phyloP scores from a whole-genome alignment of 2,797 vertebrate genomes.

The Protosalanx chinensis region DNA sequence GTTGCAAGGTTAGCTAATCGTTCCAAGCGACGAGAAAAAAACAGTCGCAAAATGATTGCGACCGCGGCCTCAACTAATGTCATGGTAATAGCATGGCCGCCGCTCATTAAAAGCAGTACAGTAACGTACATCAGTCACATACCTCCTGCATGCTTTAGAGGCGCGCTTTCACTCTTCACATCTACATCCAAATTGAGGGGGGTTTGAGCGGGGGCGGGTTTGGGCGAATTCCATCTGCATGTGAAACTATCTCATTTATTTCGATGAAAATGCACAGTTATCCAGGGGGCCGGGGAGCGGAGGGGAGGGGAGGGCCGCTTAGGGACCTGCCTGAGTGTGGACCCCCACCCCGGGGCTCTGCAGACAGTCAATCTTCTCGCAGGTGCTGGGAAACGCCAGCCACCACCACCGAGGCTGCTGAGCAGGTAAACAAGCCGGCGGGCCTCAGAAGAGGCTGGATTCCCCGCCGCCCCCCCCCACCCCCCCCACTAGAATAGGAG shows the following conservation, averaged over 20 bases:
- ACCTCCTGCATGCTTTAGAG: constrained; percentile 52
- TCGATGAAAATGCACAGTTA: constrained; percentile 45
- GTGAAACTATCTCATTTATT: constrained; percentile 58
- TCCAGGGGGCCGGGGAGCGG: constrained; percentile 33
- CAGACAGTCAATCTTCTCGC: constrained; percentile 66
- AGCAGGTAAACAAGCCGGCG: constrained; percentile 68
- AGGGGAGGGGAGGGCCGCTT: constrained; percentile 16
- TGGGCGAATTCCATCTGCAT: constrained; percentile 45
- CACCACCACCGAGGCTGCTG: constrained; percentile 63
- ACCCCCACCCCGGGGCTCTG: constrained; percentile 46
- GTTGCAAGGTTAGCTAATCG: constrained; percentile 51
- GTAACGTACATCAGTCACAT: constrained; percentile 46
- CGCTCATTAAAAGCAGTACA: constrained; percentile 49
- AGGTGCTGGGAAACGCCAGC: constrained; percentile 53
- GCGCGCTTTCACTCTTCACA: constrained; percentile 62
- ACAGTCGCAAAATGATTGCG: constrained; percentile 56
- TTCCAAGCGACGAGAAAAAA: constrained; percentile 47
- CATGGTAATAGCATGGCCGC: constrained; percentile 40
- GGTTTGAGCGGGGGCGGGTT: constrained; percentile 42
- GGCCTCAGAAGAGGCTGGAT: constrained; percentile 56
- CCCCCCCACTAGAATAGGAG: constrained; percentile 49
- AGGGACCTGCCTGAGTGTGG: constrained; percentile 51
- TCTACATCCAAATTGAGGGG: constrained; percentile 70
- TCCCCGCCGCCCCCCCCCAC: too few species aligned
- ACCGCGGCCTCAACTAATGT: constrained; percentile 62